Percentiles rank a stretch among this genome's conserved stretches.
These are phyloP conservation scores for Babyrousa celebensis DNA, from an alignment of 2,797 vertebrate genomes.

Conservation along the genomic window DNA sequence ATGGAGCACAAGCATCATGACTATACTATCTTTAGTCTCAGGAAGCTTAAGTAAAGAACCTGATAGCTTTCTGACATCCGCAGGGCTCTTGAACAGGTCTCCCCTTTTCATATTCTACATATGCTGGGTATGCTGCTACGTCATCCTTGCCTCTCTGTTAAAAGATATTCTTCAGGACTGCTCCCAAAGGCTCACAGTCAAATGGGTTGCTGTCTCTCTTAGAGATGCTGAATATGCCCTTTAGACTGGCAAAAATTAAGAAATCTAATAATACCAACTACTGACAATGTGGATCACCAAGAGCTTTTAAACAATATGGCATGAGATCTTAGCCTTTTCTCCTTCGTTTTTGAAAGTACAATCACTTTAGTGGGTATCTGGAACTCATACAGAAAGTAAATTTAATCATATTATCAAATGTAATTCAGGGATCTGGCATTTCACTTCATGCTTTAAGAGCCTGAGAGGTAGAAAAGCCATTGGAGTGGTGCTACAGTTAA, in stretches of 20 bases:
- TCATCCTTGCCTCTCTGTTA: constrained; percentile 89
- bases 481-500: constrained; percentile 94
- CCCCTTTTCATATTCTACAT: constrained; percentile 95
- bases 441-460: constrained; percentile 93
- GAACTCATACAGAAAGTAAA: constrained; percentile 94
- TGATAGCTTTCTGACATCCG: constrained; percentile 90
- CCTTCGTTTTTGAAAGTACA: constrained; percentile 93
- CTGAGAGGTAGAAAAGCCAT: constrained; percentile 93
- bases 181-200: constrained; percentile 92
- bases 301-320: constrained; percentile 83
- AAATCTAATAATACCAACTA: neutral
- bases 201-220: constrained; percentile 95
- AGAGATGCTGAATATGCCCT: constrained; percentile 94
- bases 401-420: constrained; percentile 94
- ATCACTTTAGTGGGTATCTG: constrained; percentile 92
- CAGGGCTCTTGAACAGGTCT: constrained; percentile 93
- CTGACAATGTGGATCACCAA: neutral
- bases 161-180: constrained; percentile 83
- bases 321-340: constrained; percentile 91
- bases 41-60: constrained; percentile 95
- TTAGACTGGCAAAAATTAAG: constrained; percentile 70
- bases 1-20: constrained; percentile 94
- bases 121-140: constrained; percentile 92
- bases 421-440: constrained; percentile 92
- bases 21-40: constrained; percentile 95